Percentiles rank a stretch among this genome's conserved stretches.
Evolutionary conservation across 2,797 vertebrate genomes (phyloP).

Genomic region (Agapornis canus): DNA sequence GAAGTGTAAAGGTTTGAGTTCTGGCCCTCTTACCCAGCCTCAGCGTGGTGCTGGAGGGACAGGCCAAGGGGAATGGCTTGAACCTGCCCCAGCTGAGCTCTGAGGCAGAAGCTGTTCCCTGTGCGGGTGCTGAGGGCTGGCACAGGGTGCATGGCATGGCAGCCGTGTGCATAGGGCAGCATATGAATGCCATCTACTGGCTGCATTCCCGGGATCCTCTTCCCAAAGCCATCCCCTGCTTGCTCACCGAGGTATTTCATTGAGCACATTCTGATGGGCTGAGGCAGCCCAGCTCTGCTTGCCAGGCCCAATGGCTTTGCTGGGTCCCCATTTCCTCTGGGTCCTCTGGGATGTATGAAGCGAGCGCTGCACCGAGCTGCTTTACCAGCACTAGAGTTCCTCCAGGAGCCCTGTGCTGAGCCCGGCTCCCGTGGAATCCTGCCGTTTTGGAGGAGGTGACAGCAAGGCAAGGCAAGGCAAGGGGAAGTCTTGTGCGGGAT

Average conservation of each 20-base stretch:
- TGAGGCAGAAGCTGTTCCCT: not conserved
- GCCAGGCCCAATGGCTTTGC: not conserved
- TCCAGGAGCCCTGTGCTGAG: not conserved
- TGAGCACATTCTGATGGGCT: not conserved
- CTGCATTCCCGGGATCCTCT: not conserved
- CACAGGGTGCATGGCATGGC: not conserved
- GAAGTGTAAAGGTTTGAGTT: not conserved
- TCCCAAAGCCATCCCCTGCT: not conserved
- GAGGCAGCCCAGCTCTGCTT: not conserved
- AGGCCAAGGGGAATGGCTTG: not conserved
- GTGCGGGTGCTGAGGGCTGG: not conserved
- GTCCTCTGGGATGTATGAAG: not conserved
- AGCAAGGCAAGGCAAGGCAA: no score
- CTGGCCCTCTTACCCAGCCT: not conserved
- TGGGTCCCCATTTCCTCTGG: not conserved
- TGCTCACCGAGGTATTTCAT: rapidly evolving
- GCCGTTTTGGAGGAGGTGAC: rapidly evolving
- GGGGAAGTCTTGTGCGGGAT: not conserved
- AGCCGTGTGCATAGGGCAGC: rapidly evolving
- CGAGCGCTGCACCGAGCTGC: not conserved
- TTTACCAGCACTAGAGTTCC: not conserved
- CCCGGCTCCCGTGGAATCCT: not conserved
- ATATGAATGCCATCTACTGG: slow-evolving; percentile 5
- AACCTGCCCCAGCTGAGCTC: not conserved
- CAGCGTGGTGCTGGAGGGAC: not conserved